Evolutionary conservation across 1,140 invertebrate species (phyloP), one percentile per base, ranked within the genome.

Genomic region (Luehdorfia chinensis): DNA sequence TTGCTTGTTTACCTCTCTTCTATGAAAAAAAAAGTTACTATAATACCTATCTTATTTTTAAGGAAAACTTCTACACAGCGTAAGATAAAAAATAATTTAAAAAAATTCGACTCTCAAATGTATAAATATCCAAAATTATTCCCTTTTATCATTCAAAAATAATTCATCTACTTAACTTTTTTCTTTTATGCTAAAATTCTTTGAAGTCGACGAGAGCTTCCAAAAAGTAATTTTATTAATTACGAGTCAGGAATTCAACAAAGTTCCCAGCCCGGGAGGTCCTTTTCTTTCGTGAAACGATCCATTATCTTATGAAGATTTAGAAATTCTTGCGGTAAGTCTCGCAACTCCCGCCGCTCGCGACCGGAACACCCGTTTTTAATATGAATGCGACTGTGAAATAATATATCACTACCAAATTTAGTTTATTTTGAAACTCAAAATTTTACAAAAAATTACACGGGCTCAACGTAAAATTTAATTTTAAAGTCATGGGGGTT

Each of bases 151-250:
- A 79, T 84, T 78, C 71, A 78, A 83, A 81, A 83, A 84, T 83
- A 80, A 84, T 84, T 86, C 77, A 75, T 83, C 83, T 84, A 80
- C 77, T 83, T 83, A 84, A 84, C 76, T 80, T 86, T 81, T 75
- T 86, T 84, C 79, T 68, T 86, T 86, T 84, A 83, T 86, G 78
- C 65, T 75, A 69, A 83, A 83, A 86, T 83, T 80, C 83, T 86
- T 86, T 86, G 79, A 86, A 86, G 83, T 80, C 76, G 76, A 66
- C 72, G 71, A 86, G 80, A 84, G 83, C 83, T 84, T 66, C 83
- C 79, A 86, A 86, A 84, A 86, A 86, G 83, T 86, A 86, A 86
- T 86, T 86, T 86, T 86, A 86, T 86, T 86, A 86, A 86, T 86
- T 86, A 86, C 79, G 75, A 86, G 83, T 83, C 83, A 86, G 75